Percentiles rank a stretch among this genome's conserved stretches.
These are phyloP conservation scores for Apeira syringaria DNA, from an alignment of 2,888 invertebrate genomes.

Conservation along the genomic window DNA sequence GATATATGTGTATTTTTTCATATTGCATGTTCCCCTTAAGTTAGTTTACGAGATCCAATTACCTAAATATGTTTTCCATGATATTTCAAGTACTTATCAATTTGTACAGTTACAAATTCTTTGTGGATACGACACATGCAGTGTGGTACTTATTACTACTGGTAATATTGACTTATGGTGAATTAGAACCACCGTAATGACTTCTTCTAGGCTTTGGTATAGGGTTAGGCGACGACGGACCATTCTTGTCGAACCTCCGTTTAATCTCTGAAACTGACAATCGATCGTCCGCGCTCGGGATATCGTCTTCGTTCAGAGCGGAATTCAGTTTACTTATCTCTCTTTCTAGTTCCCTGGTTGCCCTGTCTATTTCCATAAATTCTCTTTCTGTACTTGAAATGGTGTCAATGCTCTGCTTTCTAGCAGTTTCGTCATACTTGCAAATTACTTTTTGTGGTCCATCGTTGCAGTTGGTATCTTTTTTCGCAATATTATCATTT, in stretches of 20 bases:
- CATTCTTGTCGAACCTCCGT: constrained; percentile 78
- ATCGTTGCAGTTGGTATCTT: constrained; percentile 64
- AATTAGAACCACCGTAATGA: constrained; percentile 62
- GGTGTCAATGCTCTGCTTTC: constrained; percentile 71
- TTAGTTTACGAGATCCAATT: constrained; percentile 37
- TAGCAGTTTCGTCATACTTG: constrained; percentile 59
- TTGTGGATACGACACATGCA: constrained; percentile 7
- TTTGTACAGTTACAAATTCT: constrained; percentile 14
- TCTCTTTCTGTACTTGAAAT: constrained; percentile 76
- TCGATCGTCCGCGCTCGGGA: constrained; percentile 50
- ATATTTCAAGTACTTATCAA: constrained; percentile 2
- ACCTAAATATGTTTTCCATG: constrained; percentile 20
- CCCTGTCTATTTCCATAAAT: constrained; percentile 75
- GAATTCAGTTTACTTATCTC: constrained; percentile 76
- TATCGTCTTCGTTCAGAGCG: constrained; percentile 71
- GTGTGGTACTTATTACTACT: neutral
- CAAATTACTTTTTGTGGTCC: constrained; percentile 71
- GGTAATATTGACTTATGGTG: constrained; percentile 39
- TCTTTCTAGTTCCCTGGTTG: constrained; percentile 70
- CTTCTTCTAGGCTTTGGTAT: constrained; percentile 84
- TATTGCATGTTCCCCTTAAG: constrained; percentile 32
- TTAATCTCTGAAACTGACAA: constrained; percentile 76
- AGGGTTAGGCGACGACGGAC: constrained; percentile 77
- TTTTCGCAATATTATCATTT: constrained; percentile 51
- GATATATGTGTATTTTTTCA: neutral